phyloP scores from a whole-genome alignment of 2,113 vertebrate species.

The Gymnogyps californianus region DNA sequence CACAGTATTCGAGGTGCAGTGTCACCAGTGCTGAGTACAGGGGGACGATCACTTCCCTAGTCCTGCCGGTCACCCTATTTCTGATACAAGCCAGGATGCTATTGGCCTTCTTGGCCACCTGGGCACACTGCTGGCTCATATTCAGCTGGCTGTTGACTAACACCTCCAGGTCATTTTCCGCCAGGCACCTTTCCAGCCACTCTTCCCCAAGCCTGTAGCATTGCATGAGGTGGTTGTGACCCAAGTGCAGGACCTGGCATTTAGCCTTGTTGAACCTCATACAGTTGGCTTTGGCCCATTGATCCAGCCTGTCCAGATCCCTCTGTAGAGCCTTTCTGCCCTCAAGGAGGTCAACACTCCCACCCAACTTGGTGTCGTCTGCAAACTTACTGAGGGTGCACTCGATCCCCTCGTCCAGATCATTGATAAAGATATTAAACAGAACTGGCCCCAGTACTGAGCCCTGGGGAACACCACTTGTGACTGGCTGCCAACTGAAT shows the following conservation, averaged over 20 bases:
- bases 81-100: no score
- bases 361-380: no score
- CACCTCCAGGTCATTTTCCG: no score
- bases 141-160: no score
- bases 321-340: background rate
- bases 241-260: background rate
- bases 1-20: no score
- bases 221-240: background rate
- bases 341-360: background rate
- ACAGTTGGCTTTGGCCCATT: background rate
- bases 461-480: background rate
- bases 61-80: no score
- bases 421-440: background rate
- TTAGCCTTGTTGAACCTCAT: background rate
- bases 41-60: no score
- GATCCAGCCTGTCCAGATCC: background rate
- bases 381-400: background rate
- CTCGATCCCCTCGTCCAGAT: background rate
- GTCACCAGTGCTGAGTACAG: no score
- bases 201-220: background rate
- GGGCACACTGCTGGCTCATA: no score
- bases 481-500: background rate
- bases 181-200: no score
- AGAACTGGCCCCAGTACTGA: background rate
- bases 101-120: no score